Evolutionary conservation across 2,888 invertebrate genomes (phyloP).

Genomic region (Hirtodrosophila confusa): DNA sequence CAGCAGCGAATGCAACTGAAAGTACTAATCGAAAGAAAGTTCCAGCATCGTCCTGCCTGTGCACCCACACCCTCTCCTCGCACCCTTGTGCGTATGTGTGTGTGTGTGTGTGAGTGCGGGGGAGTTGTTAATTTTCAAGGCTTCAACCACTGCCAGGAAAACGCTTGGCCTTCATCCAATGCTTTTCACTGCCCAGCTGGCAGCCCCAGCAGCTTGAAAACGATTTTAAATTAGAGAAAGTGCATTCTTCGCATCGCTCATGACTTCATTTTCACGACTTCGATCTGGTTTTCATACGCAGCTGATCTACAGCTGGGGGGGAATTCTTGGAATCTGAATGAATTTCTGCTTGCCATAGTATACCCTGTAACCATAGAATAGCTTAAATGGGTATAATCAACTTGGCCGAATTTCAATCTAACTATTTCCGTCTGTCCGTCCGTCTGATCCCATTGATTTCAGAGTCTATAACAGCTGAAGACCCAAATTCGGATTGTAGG

Average conservation of each 20-base stretch:
- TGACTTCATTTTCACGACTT: slow-evolving; percentile 58
- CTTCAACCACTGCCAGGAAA: slow-evolving; percentile 40
- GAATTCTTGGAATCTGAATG: slow-evolving; percentile 1
- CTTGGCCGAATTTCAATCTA: too few relatives aligned
- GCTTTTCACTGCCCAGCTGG: slow-evolving; percentile 48
- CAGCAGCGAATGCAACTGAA: slow-evolving; percentile 2
- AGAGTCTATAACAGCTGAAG: too few relatives aligned
- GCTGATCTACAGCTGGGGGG: slow-evolving; percentile 40
- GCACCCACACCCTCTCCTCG: slow-evolving; percentile 14
- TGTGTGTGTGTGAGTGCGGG: slow-evolving; percentile 10
- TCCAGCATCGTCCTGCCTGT: slow-evolving; percentile 55
- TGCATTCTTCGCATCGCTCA: slow-evolving; percentile 20
- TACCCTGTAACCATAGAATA: background rate
- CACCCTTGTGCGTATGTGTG: slow-evolving; percentile 1
- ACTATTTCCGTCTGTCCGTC: too few relatives aligned
- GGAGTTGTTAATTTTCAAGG: slow-evolving; percentile 62
- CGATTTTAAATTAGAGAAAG: slow-evolving; percentile 36
- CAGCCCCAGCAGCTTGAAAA: slow-evolving; percentile 19
- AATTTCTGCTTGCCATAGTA: background rate
- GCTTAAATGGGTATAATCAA: too few relatives aligned
- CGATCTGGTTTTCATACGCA: slow-evolving; percentile 35
- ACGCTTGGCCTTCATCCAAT: slow-evolving; percentile 7
- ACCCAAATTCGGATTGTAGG: too few relatives aligned
- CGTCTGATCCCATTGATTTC: too few relatives aligned
- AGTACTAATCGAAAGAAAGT: slow-evolving; percentile 50